Percentiles rank a stretch among this genome's conserved stretches.
These are phyloP conservation scores for Fissipunctia ypsillon DNA, from an alignment of 2,888 invertebrate genomes.

Conservation along the genomic window DNA sequence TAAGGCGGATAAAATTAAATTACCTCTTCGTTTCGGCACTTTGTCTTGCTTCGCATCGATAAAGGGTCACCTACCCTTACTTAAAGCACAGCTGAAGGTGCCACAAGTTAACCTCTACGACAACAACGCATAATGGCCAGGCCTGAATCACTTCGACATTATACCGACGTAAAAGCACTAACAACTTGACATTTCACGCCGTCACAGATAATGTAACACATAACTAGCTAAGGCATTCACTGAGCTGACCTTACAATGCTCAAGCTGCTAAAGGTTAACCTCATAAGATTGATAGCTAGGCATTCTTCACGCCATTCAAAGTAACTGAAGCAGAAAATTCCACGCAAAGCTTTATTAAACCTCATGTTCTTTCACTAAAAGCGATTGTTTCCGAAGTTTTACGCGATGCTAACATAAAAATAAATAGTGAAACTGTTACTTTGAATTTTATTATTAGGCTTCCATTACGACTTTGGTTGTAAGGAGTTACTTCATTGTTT, in stretches of 20 bases:
- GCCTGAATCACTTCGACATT: constrained; percentile 68
- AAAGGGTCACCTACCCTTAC: constrained; percentile 31
- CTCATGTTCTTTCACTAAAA: constrained; percentile 40
- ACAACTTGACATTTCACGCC: constrained; percentile 72
- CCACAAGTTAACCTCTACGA: constrained; percentile 45
- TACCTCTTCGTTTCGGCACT: constrained; percentile 18
- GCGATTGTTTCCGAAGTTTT: constrained; percentile 38
- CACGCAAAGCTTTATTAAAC: constrained; percentile 26
- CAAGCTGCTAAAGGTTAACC: constrained; percentile 48
- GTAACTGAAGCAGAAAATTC: constrained; percentile 47
- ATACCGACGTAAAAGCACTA: constrained; percentile 59
- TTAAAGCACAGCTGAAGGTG: constrained; percentile 30
- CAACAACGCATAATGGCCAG: constrained; percentile 34
- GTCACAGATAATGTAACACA: constrained; percentile 66
- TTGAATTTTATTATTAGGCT: constrained; percentile 35
- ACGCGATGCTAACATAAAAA: constrained; percentile 49
- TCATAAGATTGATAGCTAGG: constrained; percentile 51
- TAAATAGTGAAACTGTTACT: constrained; percentile 33
- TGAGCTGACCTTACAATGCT: constrained; percentile 52
- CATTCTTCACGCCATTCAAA: constrained; percentile 44
- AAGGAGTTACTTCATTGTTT: constrained; percentile 42
- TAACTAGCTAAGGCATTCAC: constrained; percentile 56
- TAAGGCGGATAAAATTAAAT: constrained; percentile 19
- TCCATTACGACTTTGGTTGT: constrained; percentile 18
- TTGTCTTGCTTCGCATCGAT: constrained; percentile 21